These are phyloP conservation scores for Heliopora coerulea DNA, from an alignment of 92 coral and sea anemone species.

Conservation along the genomic window DNA sequence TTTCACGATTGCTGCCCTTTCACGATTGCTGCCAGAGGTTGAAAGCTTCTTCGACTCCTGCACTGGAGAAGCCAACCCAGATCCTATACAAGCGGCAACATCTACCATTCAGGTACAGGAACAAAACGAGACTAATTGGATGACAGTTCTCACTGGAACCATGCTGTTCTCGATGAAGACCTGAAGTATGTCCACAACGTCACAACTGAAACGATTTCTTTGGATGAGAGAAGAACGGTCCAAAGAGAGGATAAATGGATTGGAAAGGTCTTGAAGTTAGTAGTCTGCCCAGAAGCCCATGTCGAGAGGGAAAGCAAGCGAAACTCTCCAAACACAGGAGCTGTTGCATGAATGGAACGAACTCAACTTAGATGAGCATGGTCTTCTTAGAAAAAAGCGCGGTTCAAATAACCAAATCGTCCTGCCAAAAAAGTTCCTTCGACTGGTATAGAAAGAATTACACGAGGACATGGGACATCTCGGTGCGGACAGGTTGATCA, in stretches of 20 bases:
- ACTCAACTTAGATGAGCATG: conserved; percentile 50
- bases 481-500: too few species aligned
- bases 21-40: conserved; percentile 4
- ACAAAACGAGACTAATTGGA: conserved; percentile 1
- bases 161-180: conserved; percentile 1
- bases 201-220: neutral
- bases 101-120: neutral
- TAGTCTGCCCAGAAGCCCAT: neutral
- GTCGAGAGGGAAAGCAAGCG: neutral
- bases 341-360: conserved; percentile 56
- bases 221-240: neutral
- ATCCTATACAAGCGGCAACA: conserved; percentile 12
- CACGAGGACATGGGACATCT: conserved; percentile 6
- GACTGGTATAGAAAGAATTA: neutral
- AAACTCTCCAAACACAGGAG: conserved; percentile 38
- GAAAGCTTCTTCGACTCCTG: neutral
- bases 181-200: neutral
- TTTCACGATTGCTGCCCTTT: too few species aligned
- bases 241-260: conserved; percentile 24
- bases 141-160: conserved; percentile 17
- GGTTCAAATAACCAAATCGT: conserved; percentile 11
- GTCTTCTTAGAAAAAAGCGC: conserved; percentile 37
- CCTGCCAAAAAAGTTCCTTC: neutral
- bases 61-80: conserved; percentile 24
- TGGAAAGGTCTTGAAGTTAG: neutral